Evolutionary conservation across 2,113 vertebrate genomes (phyloP), one percentile per base, ranked within the genome.

Genomic region (Neolamprologus sp.): DNA sequence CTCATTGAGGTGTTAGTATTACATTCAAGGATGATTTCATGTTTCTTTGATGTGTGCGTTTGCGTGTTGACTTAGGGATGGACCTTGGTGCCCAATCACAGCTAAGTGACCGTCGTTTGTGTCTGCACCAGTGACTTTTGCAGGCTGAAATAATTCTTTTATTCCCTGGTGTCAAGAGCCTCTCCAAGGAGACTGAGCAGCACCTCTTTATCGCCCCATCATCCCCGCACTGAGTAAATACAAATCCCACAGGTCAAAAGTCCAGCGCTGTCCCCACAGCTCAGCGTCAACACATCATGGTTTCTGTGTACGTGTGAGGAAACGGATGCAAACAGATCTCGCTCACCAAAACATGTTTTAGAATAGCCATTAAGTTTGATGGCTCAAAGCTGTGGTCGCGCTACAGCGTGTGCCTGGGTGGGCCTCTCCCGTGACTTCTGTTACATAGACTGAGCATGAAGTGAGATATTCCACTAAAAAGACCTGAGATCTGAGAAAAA

Each of bases 201-300:
- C 86, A 91, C 87, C 78, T 94, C 82, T 91, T 94, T 91, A 94
- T 93, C 89, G 40, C 57, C 89, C 90, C 82, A 85, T 95, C 89
- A 90, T 87, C 93, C 82, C 73, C 12, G 54, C 75, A 2, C 91
- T 87, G 87, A 83, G 88, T 85, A 94, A 94, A 93, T 90, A 92
- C 42, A 40, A 78, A 78, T 93, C 87, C 47, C 49, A 55, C 33
- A 75, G 91, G 91, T 94, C 93, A 94, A 92, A 93, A 89, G 94
- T 95, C 91, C 94, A 91, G 82, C 7, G 17, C 19, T 17, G 79
- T 86, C 84, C 79, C 87, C 86, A 33, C 82, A 23, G 80, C 57
- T 78, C 78, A 81, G 73, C 37, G 51, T 92, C 81, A 83, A 85
- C 84, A 54, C 82, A 81, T 88, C 75, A 84, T 9, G 37, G 55